Evolutionary conservation across 2,113 vertebrate species (phyloP).

Genomic region (Rhynchopsitta pachyrhyncha): DNA sequence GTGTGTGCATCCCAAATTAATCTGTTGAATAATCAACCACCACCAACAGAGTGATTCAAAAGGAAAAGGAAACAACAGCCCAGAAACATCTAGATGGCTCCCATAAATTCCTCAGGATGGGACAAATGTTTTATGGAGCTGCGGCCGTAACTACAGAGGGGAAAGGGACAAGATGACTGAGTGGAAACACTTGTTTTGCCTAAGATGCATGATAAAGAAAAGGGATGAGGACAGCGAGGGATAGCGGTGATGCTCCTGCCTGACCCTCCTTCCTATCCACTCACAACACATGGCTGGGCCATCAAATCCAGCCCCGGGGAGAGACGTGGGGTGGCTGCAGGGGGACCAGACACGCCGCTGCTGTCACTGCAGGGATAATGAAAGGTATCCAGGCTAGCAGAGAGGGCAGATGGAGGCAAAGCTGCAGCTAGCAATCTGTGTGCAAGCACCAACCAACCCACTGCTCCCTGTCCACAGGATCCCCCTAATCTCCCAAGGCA

Average conservation of each 20-base stretch:
- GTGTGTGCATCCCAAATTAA: background rate
- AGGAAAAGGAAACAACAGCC: background rate
- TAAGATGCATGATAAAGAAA: background rate
- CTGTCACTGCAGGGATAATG: background rate
- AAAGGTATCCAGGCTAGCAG: background rate
- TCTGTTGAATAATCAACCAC: slow-evolving; percentile 43
- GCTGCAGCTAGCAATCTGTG: slow-evolving; percentile 53
- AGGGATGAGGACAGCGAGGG: background rate
- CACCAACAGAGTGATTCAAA: background rate
- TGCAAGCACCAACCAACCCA: slow-evolving; percentile 12
- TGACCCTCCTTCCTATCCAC: background rate
- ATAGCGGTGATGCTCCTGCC: background rate
- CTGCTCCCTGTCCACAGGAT: slow-evolving; percentile 35
- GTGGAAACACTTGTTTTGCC: background rate
- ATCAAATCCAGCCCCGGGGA: background rate
- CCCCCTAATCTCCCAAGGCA: slow-evolving; percentile 68
- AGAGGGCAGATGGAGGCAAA: slow-evolving; percentile 46
- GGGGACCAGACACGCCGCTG: background rate
- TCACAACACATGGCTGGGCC: background rate
- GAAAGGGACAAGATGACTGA: background rate
- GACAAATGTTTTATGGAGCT: background rate
- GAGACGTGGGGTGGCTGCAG: background rate
- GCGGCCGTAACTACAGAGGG: background rate
- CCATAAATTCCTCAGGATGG: background rate
- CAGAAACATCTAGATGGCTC: background rate